A percentile compares a stretch with the other conserved stretches of the same genome.
Conservation (phyloP, 2,797 vertebrate species). For the Ara ararauna region DNA sequence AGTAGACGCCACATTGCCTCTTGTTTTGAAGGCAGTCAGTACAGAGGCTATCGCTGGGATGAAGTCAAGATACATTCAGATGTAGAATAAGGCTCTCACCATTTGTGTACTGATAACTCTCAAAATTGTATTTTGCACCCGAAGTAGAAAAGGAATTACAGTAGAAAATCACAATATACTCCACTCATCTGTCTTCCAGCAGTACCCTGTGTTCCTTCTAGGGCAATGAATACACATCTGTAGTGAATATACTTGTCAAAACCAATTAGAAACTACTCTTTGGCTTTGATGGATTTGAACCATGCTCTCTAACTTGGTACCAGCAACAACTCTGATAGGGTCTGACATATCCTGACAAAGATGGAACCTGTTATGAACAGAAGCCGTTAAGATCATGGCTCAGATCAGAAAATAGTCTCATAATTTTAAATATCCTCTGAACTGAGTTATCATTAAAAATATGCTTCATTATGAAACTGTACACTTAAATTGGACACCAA, state of each 20-base stretch:
- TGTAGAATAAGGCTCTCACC: not conserved
- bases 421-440: not conserved
- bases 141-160: not conserved
- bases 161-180: not conserved
- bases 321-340: not conserved
- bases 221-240: not conserved
- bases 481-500: not conserved
- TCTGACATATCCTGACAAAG: not conserved
- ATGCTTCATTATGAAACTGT: not conserved
- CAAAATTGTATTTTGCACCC: not conserved
- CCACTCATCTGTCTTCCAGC: not conserved
- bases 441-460: not conserved
- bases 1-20: not conserved
- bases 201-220: not conserved
- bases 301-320: not conserved
- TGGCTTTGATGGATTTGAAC: not conserved
- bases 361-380: not conserved
- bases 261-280: not conserved
- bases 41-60: not conserved
- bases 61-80: not conserved
- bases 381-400: not conserved
- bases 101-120: not conserved
- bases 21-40: not conserved
- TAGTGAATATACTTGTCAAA: not conserved
- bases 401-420: not conserved